These are phyloP conservation scores for Elachura formosa DNA, from an alignment of 2,113 vertebrate genomes.

Conservation along the genomic window DNA sequence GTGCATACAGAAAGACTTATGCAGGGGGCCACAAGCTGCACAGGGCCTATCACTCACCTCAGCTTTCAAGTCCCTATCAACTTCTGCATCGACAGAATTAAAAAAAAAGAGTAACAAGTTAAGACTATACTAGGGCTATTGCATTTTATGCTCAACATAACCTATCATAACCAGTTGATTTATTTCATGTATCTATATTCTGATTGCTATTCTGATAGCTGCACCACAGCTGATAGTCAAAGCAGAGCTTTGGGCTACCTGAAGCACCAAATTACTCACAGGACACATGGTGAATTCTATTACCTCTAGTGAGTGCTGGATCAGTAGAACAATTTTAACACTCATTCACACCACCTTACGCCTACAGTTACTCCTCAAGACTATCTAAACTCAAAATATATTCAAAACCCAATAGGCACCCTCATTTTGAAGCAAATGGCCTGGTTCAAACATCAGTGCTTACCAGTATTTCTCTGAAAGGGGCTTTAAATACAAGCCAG, in stretches of 20 bases:
- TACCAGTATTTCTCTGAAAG: background rate
- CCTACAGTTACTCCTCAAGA: background rate
- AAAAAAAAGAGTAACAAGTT: background rate
- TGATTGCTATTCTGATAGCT: background rate
- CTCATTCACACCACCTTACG: background rate
- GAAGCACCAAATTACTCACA: background rate
- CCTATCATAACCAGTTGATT: background rate
- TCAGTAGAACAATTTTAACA: background rate
- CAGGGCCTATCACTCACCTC: background rate
- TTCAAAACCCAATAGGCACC: background rate
- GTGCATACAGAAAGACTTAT: background rate
- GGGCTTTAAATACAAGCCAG: background rate
- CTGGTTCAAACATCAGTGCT: background rate
- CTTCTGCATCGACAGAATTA: background rate
- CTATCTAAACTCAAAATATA: background rate
- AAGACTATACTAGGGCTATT: background rate
- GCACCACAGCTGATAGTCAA: background rate
- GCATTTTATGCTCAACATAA: background rate
- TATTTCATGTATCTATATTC: background rate
- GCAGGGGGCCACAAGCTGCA: background rate
- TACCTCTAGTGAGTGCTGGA: background rate
- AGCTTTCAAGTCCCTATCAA: background rate
- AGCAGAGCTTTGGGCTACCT: background rate
- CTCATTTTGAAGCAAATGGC: background rate
- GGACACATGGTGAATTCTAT: background rate